Percentiles rank a stretch among this genome's conserved stretches.
phyloP scores from a whole-genome alignment of 2,888 invertebrate species.

The Encarsia formosa region DNA sequence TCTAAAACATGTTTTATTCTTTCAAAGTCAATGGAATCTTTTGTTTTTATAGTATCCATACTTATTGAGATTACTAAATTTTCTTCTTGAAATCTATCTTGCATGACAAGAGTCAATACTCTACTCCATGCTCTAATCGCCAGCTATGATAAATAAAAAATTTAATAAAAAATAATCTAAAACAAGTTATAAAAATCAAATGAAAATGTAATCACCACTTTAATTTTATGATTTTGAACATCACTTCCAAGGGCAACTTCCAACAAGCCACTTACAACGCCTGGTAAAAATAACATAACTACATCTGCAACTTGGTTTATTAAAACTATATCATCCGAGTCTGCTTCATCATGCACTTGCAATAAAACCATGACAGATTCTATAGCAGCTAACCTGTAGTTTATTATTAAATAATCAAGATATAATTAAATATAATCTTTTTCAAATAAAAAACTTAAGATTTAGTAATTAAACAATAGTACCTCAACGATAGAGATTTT shows the following conservation, averaged over 20 bases:
- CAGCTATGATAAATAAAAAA: conserved; percentile 40
- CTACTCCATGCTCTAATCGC: conserved; percentile 52
- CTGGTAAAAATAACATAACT: conserved; percentile 63
- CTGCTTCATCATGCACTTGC: conserved; percentile 57
- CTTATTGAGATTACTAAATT: conserved; percentile 1
- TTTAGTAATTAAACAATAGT: not conserved
- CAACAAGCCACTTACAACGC: conserved; percentile 58
- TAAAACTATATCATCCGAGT: conserved; percentile 55
- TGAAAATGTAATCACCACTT: conserved; percentile 53
- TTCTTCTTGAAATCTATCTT: conserved; percentile 41
- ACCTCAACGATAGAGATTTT: conserved; percentile 63
- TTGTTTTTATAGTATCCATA: conserved; percentile 22
- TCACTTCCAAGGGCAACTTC: conserved; percentile 57
- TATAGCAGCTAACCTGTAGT: conserved; percentile 55
- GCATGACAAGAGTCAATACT: conserved; percentile 52
- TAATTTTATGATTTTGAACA: conserved; percentile 61
- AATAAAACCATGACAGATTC: conserved; percentile 63
- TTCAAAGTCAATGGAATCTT: conserved; percentile 36
- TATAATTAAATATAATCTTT: conserved; percentile 38
- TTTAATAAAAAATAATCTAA: not conserved
- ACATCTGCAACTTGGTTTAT: conserved; percentile 57
- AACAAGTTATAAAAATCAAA: conserved; percentile 24
- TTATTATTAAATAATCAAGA: conserved; percentile 26
- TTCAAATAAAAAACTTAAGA: conserved; percentile 1
- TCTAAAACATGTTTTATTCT: conserved; percentile 49